These are phyloP conservation scores for Eurystomus glaucurus DNA, from an alignment of 2,797 vertebrate species.

Conservation along the genomic window DNA sequence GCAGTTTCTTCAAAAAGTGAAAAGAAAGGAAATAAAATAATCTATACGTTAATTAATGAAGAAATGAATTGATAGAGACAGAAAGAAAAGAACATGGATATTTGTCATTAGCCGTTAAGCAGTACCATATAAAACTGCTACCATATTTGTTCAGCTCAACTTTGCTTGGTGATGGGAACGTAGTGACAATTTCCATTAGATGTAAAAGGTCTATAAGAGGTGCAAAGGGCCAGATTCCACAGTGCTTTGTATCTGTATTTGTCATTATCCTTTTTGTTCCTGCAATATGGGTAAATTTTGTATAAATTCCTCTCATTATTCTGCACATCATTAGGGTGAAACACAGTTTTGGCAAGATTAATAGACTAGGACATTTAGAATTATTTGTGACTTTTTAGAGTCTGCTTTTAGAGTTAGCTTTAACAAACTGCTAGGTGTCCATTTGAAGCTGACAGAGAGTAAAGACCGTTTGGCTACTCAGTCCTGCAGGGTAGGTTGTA, in stretches of 20 bases:
- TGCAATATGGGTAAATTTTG: accelerated
- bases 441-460: not conserved
- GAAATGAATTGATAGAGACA: not conserved
- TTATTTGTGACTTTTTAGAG: not conserved
- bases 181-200: not conserved
- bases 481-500: accelerated
- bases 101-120: not conserved
- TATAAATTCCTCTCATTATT: not conserved
- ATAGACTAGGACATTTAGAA: not conserved
- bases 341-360: not conserved
- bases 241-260: not conserved
- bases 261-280: not conserved
- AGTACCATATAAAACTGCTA: not conserved
- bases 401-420: not conserved
- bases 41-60: not conserved
- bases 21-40: not conserved
- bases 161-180: not conserved
- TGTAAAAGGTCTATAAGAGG: not conserved
- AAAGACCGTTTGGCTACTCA: not conserved
- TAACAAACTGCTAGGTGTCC: not conserved
- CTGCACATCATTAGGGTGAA: not conserved
- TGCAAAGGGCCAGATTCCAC: not conserved
- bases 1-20: not conserved
- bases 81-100: not conserved
- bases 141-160: not conserved